Evolutionary conservation across 2,113 vertebrate genomes (phyloP), one percentile per base, ranked within the genome.

Genomic region (Microcebus tavaratra): DNA sequence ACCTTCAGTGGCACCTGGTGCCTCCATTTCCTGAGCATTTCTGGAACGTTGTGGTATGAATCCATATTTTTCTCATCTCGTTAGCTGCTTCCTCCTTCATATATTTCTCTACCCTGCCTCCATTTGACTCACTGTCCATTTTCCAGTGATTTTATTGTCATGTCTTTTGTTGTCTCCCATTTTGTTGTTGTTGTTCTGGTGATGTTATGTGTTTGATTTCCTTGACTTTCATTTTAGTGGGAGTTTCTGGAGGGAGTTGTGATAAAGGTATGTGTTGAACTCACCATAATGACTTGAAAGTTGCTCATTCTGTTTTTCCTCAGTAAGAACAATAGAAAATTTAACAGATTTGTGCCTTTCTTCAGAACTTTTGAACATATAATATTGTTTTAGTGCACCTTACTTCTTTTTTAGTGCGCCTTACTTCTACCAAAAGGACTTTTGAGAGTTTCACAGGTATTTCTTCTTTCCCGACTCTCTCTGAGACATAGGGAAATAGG

Each of bases 331-430:
- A 34, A 76, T 17, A 25, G 53, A 53, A 79, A 34, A 45, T 29
- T 36, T 65, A 76, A 39, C 70, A 57, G 70, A n/a, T 68, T 42
- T 1, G 1, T 78, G 14, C 12, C 9, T 57, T 80, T 83, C 55
- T 88, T 91, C 55, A 61, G n/a, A 80, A 57, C 20, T 85, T 95
- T 96, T 81, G 27, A 96, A 67, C 48, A 85, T 27, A 75, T 27
- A 1, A 0, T 31, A 27, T 15, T 83, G 34, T 76, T 82, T 50
- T 76, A 27, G 55, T 25, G n/a, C 53, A 5, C 57, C 31, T 94
- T 57, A 48, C 29, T 86, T 93, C 17, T 81, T 42, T 42, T 63
- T 50, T 76, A 27, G 55, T 25, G n/a, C 59, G 2, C 57, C 31
- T 94, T 57, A 48, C 23, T 86, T 93, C 17, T 81, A 50, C 42